Conservation (phyloP, 2,888 invertebrate species). For the Trissonchulus sp. region DNA sequence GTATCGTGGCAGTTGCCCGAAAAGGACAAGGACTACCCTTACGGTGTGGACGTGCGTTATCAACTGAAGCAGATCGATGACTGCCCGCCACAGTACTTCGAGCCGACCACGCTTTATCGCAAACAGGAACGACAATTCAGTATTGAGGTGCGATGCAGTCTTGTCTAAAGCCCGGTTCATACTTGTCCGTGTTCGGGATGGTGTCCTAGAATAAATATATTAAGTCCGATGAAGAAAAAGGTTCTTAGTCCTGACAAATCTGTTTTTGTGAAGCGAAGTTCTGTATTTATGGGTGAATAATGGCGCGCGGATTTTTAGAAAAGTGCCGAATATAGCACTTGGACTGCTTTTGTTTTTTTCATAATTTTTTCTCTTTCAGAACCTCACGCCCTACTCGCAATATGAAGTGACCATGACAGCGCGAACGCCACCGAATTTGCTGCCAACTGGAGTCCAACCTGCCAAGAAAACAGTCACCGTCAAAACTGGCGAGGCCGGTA, state of each 20-base stretch:
- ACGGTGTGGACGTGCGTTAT: constrained; percentile 51
- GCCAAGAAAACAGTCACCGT: constrained; percentile 17
- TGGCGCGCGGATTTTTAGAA: too few relatives aligned
- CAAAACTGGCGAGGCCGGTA: constrained; percentile 23
- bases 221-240: background rate
- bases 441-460: constrained; percentile 17
- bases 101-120: constrained; percentile 47
- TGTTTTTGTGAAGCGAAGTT: too few relatives aligned
- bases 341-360: too few relatives aligned
- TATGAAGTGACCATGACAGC: constrained; percentile 46
- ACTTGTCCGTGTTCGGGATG: too few relatives aligned
- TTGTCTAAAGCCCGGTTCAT: too few relatives aligned
- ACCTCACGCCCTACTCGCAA: constrained; percentile 30
- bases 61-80: constrained; percentile 44
- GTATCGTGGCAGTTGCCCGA: constrained; percentile 49
- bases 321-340: too few relatives aligned
- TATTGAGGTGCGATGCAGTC: constrained; percentile 6
- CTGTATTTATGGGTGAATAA: too few relatives aligned
- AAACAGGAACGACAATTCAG: constrained; percentile 46
- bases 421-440: constrained; percentile 41
- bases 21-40: constrained; percentile 48
- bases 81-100: constrained; percentile 38
- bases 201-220: too few relatives aligned
- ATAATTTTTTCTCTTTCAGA: too few relatives aligned
- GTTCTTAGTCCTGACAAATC: background rate